Conservation (phyloP, 2,888 invertebrate genomes). For the Conus canariensis region DNA sequence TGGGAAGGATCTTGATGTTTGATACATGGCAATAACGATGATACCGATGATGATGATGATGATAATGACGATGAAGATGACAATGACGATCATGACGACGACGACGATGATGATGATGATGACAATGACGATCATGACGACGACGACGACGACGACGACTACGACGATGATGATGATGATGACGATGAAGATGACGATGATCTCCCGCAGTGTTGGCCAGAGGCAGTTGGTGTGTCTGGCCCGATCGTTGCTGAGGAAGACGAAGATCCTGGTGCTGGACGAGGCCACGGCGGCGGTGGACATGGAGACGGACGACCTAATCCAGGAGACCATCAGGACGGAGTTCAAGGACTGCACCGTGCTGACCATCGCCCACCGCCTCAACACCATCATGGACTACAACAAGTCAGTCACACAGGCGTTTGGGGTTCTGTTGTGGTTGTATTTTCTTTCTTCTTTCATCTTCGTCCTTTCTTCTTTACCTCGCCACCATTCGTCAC, state of each 20-base stretch:
- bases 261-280: constrained; percentile 43
- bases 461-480: too few species aligned
- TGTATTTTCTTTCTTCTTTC: too few species aligned
- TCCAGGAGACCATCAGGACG: constrained; percentile 39
- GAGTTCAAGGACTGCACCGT: constrained; percentile 45
- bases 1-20: not conserved
- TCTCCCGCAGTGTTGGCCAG: constrained; percentile 30
- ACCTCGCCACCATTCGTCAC: too few species aligned
- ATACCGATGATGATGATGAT: constrained; percentile 28
- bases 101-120: constrained; percentile 29
- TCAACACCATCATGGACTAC: constrained; percentile 46
- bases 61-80: not conserved
- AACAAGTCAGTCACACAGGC: constrained; percentile 22
- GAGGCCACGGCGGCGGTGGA: constrained; percentile 45
- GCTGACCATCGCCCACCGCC: constrained; percentile 45
- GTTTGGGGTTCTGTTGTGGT: too few species aligned
- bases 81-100: constrained; percentile 35
- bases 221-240: constrained; percentile 41
- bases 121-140: not conserved
- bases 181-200: not conserved
- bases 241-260: constrained; percentile 36
- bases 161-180: not conserved
- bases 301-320: constrained; percentile 46
- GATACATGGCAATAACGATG: constrained; percentile 18
- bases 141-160: not conserved